Evolutionary conservation across 2,888 invertebrate genomes (phyloP).

Genomic region (Dolichopus griseipennis): DNA sequence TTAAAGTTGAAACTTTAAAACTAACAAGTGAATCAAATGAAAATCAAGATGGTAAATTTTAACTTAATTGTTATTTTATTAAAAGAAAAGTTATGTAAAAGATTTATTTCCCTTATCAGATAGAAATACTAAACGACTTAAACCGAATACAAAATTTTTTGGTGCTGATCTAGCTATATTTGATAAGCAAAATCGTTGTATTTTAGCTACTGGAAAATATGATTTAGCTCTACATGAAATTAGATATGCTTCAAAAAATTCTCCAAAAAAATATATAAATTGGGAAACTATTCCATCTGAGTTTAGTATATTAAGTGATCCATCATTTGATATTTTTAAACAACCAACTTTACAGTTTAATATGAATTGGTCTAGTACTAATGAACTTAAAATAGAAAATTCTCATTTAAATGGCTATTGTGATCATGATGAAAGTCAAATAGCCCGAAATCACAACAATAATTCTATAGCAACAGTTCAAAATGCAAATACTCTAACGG

Average conservation of each 20-base stretch:
- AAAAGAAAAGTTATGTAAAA: no score
- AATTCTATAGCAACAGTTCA: constrained; percentile 26
- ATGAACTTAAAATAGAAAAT: constrained; percentile 31
- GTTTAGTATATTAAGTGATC: constrained; percentile 36
- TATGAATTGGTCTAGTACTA: constrained; percentile 70
- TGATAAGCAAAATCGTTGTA: constrained; percentile 80
- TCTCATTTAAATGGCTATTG: constrained; percentile 4
- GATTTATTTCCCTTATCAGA: constrained; percentile 17
- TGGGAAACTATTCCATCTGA: constrained; percentile 56
- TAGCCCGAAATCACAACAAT: constrained; percentile 29
- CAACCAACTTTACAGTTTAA: constrained; percentile 77
- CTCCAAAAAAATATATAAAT: constrained; percentile 62
- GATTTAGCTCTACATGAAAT: constrained; percentile 77
- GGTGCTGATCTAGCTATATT: constrained; percentile 76
- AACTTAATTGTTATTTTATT: background rate
- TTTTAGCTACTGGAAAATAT: constrained; percentile 82
- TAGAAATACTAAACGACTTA: constrained; percentile 57
- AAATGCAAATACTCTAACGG: constrained; percentile 5
- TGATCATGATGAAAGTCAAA: background rate
- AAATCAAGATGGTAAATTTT: constrained; percentile 43
- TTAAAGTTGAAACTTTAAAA: constrained; percentile 53
- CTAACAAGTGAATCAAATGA: constrained; percentile 34
- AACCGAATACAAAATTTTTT: constrained; percentile 47
- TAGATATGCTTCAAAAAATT: constrained; percentile 34
- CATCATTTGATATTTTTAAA: constrained; percentile 65